Base-by-base conservation (phyloP, 2,113 vertebrate species). In the Alosa alosa region DNA sequence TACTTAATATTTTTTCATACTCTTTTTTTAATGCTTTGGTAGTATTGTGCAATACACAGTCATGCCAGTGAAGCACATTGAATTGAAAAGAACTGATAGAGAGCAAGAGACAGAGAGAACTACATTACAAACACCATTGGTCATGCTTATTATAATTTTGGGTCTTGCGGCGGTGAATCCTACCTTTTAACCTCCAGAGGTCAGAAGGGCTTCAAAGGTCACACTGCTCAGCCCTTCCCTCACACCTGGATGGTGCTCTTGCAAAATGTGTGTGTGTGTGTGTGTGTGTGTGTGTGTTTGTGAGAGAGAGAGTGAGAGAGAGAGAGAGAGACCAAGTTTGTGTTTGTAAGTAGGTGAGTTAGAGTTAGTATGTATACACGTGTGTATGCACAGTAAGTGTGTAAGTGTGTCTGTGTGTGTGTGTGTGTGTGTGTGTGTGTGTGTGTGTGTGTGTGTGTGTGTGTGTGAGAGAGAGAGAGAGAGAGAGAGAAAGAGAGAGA, bases 111-210 rank as follows among this genome's bases (percentile, higher is more conserved):
- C 10, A 57, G 8, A 57, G 8, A 57, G 17, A 17, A 1, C 15
- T 11, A 57, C 13, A 72, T 25, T 31, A 25, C 8, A 25, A 8
- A 7, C 3, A 31, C 25, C 64, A 60, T 75, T 81, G 81, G 82
- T 86, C 81, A 83, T 57, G 57, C 41, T 64, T 86, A 45, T 46
- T 82, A 47, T 18, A 10, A 17, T 72, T 64, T 36, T 81, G 84
- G 39, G 82, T 44, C 8, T 15, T 45, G 52, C 36, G 36, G 52
- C 22, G 8, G 18, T 36, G 3, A 31, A 39, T n/a, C 11, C 41
- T 49, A 47, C 15, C 78, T 36, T 82, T 57, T 84, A 7, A 50
- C 44, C 41, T 55, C 6, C 68, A 47, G 46, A 31, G 25, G 75
- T 85, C 64, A 72, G 25, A 25, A 72, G 25, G 64, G 64, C 7